These are phyloP conservation scores for Patella caerulea DNA, from an alignment of 2,888 invertebrate genomes.

Conservation along the genomic window DNA sequence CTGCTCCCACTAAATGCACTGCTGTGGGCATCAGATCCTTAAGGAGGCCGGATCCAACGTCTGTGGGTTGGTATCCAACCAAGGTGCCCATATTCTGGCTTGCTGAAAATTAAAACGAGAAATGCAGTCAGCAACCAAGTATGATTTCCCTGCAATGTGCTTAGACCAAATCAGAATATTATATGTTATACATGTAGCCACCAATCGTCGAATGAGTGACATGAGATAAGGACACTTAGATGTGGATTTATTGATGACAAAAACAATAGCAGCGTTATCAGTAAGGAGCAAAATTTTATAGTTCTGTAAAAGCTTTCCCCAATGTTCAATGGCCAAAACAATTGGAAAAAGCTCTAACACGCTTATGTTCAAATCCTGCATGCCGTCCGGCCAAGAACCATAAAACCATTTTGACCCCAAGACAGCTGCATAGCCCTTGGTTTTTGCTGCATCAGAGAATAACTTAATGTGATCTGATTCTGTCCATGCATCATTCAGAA, in stretches of 20 bases:
- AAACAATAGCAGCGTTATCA: constrained; percentile 9
- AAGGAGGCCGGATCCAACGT: too few species aligned
- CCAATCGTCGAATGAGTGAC: not conserved
- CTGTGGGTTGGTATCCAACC: too few species aligned
- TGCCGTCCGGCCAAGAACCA: not conserved
- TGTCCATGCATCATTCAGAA: not conserved
- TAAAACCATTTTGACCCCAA: not conserved
- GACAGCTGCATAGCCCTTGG: constrained; percentile 12
- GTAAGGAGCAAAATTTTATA: not conserved
- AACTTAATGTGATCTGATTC: not conserved
- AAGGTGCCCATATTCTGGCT: too few species aligned
- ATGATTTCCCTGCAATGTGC: too few species aligned
- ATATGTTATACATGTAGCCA: not conserved
- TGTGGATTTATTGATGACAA: constrained; percentile 1
- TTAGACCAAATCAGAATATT: too few species aligned
- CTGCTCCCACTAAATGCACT: too few species aligned
- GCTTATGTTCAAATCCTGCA: not conserved
- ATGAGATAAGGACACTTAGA: not conserved
- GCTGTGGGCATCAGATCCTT: too few species aligned
- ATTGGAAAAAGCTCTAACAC: not conserved
- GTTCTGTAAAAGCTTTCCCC: not conserved
- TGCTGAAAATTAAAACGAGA: too few species aligned
- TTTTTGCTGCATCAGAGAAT: constrained; percentile 9
- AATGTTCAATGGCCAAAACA: not conserved
- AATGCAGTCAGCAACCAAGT: too few species aligned